Evolutionary conservation across 2,888 invertebrate species (phyloP).

Genomic region (Rhogogaster chlorosoma): DNA sequence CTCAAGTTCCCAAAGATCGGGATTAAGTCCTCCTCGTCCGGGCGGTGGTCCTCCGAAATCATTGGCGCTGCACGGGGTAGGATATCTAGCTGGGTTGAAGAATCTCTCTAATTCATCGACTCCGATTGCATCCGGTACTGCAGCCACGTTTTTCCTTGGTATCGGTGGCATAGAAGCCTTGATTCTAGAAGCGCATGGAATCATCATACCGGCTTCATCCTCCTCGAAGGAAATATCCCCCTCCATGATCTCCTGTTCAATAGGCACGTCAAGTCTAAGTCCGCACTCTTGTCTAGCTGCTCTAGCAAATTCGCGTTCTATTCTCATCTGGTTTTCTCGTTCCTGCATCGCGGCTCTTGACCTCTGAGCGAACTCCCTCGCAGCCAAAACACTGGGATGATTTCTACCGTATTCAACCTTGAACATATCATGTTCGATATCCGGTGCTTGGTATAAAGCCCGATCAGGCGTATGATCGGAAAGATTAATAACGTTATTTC

Average conservation of each 20-base stretch:
- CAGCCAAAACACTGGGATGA: conserved; percentile 65
- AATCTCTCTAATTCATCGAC: conserved; percentile 66
- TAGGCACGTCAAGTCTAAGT: conserved; percentile 59
- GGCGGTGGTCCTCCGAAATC: conserved; percentile 59
- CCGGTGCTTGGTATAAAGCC: conserved; percentile 56
- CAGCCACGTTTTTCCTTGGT: conserved; percentile 53
- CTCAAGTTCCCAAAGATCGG: conserved; percentile 69
- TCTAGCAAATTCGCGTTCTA: conserved; percentile 59
- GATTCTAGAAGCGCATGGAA: conserved; percentile 60
- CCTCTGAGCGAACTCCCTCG: conserved; percentile 61
- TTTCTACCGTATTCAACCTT: conserved; percentile 59
- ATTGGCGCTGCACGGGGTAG: conserved; percentile 54
- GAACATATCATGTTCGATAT: conserved; percentile 56
- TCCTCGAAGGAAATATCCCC: conserved; percentile 65
- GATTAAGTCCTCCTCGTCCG: conserved; percentile 62
- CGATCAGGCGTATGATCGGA: conserved; percentile 48
- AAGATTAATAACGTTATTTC: conserved; percentile 64
- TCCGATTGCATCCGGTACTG: conserved; percentile 44
- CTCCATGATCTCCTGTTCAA: conserved; percentile 63
- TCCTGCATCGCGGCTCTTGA: conserved; percentile 52
- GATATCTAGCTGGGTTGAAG: conserved; percentile 64
- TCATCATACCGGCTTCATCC: conserved; percentile 56
- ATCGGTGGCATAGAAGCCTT: conserved; percentile 59
- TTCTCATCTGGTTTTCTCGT: conserved; percentile 54
- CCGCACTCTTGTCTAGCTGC: conserved; percentile 53